Evolutionary conservation across 1,140 invertebrate genomes (phyloP), one percentile per base, ranked within the genome.

Genomic region (Drosophila lacertosa): DNA sequence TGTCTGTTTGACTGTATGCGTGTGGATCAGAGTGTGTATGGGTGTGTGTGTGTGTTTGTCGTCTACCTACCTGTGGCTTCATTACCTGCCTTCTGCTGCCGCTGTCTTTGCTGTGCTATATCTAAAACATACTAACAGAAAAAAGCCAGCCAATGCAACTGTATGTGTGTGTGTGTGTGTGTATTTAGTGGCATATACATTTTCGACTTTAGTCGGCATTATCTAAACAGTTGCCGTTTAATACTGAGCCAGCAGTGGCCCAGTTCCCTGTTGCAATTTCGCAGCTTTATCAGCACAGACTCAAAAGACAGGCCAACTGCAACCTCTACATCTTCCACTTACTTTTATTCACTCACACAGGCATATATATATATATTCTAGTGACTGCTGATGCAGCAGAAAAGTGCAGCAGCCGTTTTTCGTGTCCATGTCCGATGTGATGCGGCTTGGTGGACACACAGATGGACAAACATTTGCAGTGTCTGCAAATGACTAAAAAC

Each of bases 121-220:
- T 64, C 74, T 73, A 73, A 51, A 58, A 62, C 62, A 62, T 62
- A 78, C 71, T 44, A 71, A 79, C 37, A 45, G 22, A 47, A 10
- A 13, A 47, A 10, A 13, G 15, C 1, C 24, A 64, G 45, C 59
- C 65, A 50, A 54, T 75, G 57, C 47, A 48, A 32, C 68, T 35
- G 16, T 66, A 13, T 42, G 39, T 42, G 18, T 65, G 32, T 37
- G 18, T 5, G 13, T 13, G 22, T 32, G 20, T 39, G 33, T 45
- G 57, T 33, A 47, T 69, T 69, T 65, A 74, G 55, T 81, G 82
- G 77, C 77, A 86, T 73, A 86, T 84, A 77, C 70, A 74, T 77
- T 81, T 74, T 51, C 48, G 77, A 71, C 47, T 73, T 60, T 63
- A 71, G 69, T 88, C 82, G 74, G 82, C 84, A 88, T 74, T 86